Percentiles rank a stretch among this genome's conserved stretches.
These are phyloP conservation scores for Apamea sordens DNA, from an alignment of 2,888 invertebrate genomes.

Conservation along the genomic window DNA sequence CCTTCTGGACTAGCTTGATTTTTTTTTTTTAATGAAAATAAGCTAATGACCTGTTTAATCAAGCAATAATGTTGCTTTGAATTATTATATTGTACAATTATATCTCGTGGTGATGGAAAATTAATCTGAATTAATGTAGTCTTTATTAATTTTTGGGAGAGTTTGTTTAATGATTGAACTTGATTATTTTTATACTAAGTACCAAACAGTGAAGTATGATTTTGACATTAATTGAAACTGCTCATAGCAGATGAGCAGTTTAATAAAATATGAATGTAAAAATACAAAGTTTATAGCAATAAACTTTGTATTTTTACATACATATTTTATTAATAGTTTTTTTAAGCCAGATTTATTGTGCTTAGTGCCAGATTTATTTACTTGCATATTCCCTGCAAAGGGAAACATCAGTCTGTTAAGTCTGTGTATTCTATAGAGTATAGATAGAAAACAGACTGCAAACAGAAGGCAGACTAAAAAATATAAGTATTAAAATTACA, in stretches of 20 bases:
- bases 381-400: background rate
- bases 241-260: no score
- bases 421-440: no score
- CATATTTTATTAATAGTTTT: background rate
- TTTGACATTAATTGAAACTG: no score
- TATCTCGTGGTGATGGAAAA: background rate
- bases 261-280: no score
- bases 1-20: background rate
- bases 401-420: background rate
- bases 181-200: background rate
- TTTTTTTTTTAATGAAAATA: background rate
- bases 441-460: no score
- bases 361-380: no score
- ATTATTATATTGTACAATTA: background rate
- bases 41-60: background rate
- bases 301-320: background rate
- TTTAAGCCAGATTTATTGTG: background rate
- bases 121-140: background rate
- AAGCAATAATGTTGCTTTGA: background rate
- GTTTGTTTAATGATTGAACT: background rate
- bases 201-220: background rate
- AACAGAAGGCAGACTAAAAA: no score
- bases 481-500: no score
- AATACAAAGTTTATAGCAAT: no score
- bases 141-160: background rate